These are phyloP conservation scores for Aphaenogaster rudis DNA, from an alignment of 1,140 invertebrate genomes.

Conservation along the genomic window DNA sequence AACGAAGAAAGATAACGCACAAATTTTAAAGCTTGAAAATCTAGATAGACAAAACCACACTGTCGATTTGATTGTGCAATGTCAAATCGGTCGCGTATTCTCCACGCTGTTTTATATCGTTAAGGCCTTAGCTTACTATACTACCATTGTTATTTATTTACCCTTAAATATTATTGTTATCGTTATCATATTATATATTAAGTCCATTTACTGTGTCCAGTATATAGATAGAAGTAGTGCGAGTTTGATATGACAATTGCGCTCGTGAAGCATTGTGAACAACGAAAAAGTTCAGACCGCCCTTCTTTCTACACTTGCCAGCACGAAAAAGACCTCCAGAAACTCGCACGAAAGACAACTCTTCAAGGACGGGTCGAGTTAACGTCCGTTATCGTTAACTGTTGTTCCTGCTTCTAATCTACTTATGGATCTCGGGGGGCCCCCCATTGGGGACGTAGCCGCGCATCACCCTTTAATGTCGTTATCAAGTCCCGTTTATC, in stretches of 20 bases:
- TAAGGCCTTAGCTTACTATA: slow-evolving; percentile 52
- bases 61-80: slow-evolving; percentile 27
- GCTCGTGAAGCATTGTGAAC: slow-evolving; percentile 26
- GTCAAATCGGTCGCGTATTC: slow-evolving; percentile 41
- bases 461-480: not conserved
- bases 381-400: slow-evolving; percentile 16
- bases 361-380: slow-evolving; percentile 52
- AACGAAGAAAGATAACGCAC: slow-evolving; percentile 48
- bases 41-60: not conserved
- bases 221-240: slow-evolving; percentile 40
- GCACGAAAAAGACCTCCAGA: not conserved
- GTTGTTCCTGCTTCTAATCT: slow-evolving; percentile 9
- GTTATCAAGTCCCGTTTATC: not conserved
- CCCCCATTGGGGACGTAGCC: not conserved
- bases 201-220: slow-evolving; percentile 36
- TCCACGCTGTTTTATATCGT: slow-evolving; percentile 35
- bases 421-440: not conserved
- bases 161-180: slow-evolving; percentile 45
- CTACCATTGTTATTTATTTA: slow-evolving; percentile 44
- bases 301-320: not conserved
- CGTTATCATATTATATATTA: slow-evolving; percentile 39
- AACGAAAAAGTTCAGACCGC: slow-evolving; percentile 19
- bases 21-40: slow-evolving; percentile 24
- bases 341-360: slow-evolving; percentile 17
- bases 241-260: slow-evolving; percentile 58